Evolutionary conservation across 2,888 invertebrate species (phyloP), one percentile per base, ranked within the genome.

Genomic region (Sylvicola fuscatus): DNA sequence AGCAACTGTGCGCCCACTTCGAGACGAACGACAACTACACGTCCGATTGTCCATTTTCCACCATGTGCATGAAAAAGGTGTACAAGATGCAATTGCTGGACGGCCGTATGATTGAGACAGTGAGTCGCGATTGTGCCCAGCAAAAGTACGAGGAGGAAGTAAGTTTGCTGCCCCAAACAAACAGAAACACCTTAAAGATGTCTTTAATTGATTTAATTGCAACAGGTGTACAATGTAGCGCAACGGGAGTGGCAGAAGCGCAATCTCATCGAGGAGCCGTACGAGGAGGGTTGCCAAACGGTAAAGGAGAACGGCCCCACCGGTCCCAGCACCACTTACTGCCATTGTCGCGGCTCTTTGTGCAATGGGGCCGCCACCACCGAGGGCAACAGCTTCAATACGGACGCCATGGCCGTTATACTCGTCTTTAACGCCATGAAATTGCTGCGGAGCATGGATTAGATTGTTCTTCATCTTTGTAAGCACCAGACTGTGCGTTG

Each of bases 11-110:
- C 52, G 65, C 74, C 6, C 70, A 77, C 48, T 86, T 86, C 52
- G 77, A 83, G 51, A 66, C 70, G 44, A 72, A 77, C 2, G 60
- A 66, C 5, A 64, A 64, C 44, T 87, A 69, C 54, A 67, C 76
- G 40, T 69, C 75, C 4, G 70, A 76, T 41, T 87, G 86, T 51
- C 77, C 78, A 1, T 74, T 68, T 49, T 86, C 86, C 1, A 83
- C 84, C 2, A 74, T 82, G 65, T 87, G 86, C 50, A 69, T 77
- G 64, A 86, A 83, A 53, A 72, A 71, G 48, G 71, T 73, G 34
- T 70, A 70, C 41, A 64, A 66, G 43, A 64, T 71, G 13, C 61
- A 71, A 41, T 65, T 80, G 46, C 68, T 70, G 43, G 70, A 70
- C 48, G 75, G 77, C 17, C 48, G 51, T 30, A 43, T 43, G 13